Percentiles rank a stretch among this genome's conserved stretches.
Conservation (phyloP, 2,113 vertebrate genomes). For the Oncorhynchus mykiss region DNA sequence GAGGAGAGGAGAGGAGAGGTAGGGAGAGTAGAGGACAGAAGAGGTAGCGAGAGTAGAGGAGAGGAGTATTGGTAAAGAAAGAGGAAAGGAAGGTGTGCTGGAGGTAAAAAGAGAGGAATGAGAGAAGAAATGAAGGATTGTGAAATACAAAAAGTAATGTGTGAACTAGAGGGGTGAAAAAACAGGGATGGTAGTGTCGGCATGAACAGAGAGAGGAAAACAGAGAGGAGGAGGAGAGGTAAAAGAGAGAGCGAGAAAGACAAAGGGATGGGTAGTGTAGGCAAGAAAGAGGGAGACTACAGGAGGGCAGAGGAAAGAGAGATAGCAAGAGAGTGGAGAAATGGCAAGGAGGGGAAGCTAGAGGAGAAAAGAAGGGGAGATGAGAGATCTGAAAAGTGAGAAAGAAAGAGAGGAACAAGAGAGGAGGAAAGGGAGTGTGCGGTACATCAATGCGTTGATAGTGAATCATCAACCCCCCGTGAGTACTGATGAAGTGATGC, state of each 20-base stretch:
- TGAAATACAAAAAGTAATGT: too few species aligned
- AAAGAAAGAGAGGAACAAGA: neutral
- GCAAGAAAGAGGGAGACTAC: too few species aligned
- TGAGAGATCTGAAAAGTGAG: neutral
- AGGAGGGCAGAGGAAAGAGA: neutral
- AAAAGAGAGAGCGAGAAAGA: neutral
- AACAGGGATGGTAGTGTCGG: neutral
- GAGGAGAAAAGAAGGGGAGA: slow-evolving; percentile 12
- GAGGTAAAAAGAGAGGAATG: too few species aligned
- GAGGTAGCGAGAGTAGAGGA: too few species aligned
- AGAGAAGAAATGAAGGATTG: too few species aligned
- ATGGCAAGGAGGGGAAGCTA: neutral
- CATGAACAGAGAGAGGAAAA: neutral
- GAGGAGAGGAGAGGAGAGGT: too few species aligned
- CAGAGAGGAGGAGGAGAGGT: neutral
- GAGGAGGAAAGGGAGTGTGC: neutral
- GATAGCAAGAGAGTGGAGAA: too few species aligned
- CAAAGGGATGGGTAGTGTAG: too few species aligned
- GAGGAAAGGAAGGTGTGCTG: too few species aligned
- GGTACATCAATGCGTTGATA: slow-evolving; percentile 39
- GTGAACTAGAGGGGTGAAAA: too few species aligned
- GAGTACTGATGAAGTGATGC: slow-evolving; percentile 41
- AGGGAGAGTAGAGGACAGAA: too few species aligned
- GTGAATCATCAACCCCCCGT: slow-evolving; percentile 53
- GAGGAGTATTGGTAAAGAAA: too few species aligned